Conservation (phyloP, 2,797 vertebrate genomes). For the Sus cebifrons region DNA sequence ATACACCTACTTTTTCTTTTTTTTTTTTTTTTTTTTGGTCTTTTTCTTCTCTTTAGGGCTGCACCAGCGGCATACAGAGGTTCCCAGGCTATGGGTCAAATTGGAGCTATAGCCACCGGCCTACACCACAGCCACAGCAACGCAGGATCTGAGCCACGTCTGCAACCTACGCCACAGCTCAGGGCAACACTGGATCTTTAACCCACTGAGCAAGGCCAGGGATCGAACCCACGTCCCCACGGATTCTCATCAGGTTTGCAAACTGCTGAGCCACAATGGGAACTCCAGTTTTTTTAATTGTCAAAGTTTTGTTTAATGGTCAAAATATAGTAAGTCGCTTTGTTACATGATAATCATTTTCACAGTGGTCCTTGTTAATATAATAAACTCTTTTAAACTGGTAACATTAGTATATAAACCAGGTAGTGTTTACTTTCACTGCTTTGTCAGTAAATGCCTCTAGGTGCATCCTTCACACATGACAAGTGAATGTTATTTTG, state of each 20-base stretch:
- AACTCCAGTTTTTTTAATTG: background rate
- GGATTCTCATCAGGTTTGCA: too few species aligned
- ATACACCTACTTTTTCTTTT: background rate
- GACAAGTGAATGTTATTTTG: background rate
- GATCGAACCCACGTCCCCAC: too few species aligned
- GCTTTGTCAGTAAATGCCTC: background rate
- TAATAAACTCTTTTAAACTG: background rate
- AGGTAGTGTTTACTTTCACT: background rate
- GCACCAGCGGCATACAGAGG: too few species aligned
- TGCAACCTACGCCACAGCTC: too few species aligned
- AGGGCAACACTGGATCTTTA: too few species aligned
- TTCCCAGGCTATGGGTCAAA: too few species aligned
- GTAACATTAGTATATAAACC: background rate
- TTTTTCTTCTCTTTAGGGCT: too few species aligned
- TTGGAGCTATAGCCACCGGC: too few species aligned
- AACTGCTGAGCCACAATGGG: too few species aligned
- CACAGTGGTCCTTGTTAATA: background rate
- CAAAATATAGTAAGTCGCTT: conserved; percentile 30
- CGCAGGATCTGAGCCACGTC: too few species aligned
- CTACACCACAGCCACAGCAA: too few species aligned
- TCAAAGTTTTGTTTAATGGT: background rate
- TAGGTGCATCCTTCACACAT: background rate
- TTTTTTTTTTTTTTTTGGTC: background rate
- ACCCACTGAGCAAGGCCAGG: too few species aligned
- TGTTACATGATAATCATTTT: conserved; percentile 24